phyloP scores from a whole-genome alignment of 2,888 invertebrate species.

The Aspidiotus destructor region DNA sequence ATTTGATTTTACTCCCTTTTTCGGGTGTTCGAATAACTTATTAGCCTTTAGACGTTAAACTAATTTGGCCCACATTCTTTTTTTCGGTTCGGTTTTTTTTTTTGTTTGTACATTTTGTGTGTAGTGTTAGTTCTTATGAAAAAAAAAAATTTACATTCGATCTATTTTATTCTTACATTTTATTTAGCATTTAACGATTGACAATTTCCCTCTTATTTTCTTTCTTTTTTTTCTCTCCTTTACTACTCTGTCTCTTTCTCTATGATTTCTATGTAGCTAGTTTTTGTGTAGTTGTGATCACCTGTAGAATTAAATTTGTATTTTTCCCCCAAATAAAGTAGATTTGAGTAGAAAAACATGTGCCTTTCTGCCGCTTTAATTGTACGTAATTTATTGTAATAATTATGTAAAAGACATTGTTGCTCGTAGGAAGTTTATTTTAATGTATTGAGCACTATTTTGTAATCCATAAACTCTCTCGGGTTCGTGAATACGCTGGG shows the following conservation, averaged over 20 bases:
- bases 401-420: background rate
- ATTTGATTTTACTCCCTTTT: background rate
- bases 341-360: slow-evolving; percentile 33
- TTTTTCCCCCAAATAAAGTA: slow-evolving; percentile 32
- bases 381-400: slow-evolving; percentile 11
- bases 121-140: slow-evolving; percentile 26
- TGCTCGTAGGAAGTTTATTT: background rate
- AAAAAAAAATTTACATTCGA: slow-evolving; percentile 17
- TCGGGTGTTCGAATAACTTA: slow-evolving; percentile 21
- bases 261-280: slow-evolving; percentile 26
- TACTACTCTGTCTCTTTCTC: slow-evolving; percentile 2
- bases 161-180: slow-evolving; percentile 31
- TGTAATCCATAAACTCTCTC: background rate
- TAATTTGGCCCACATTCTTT: slow-evolving; percentile 7
- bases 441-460: background rate
- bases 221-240: slow-evolving; percentile 1
- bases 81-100: slow-evolving; percentile 5
- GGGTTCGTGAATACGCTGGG: too few relatives aligned
- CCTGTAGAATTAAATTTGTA: slow-evolving; percentile 32
- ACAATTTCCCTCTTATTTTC: background rate
- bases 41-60: slow-evolving; percentile 10
- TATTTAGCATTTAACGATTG: slow-evolving; percentile 30
- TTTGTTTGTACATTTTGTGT: slow-evolving; percentile 31
- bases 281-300: slow-evolving; percentile 31
- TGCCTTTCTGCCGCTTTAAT: slow-evolving; percentile 32